Percentiles rank a stretch among this genome's conserved stretches.
Conservation (phyloP, 1,140 invertebrate genomes). For the Teleopsis dalmanni region DNA sequence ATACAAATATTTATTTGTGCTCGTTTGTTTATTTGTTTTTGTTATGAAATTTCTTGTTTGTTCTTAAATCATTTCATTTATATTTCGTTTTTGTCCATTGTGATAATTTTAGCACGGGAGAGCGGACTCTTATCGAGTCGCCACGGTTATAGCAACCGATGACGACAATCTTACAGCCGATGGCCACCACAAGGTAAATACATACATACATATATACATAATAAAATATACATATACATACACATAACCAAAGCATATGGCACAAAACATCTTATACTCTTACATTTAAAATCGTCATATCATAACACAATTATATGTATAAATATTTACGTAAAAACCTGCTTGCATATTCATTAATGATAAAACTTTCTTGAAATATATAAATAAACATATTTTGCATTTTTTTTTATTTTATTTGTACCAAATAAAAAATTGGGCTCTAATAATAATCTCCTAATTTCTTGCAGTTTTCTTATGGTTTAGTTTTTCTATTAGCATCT, state of each 20-base stretch:
- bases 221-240: neutral
- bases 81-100: neutral
- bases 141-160: constrained; percentile 76
- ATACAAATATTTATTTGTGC: too few relatives aligned
- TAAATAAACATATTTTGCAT: too few relatives aligned
- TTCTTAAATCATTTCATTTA: neutral
- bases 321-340: too few relatives aligned
- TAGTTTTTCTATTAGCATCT: too few relatives aligned
- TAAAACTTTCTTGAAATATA: neutral
- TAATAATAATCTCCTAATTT: too few relatives aligned
- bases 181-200: constrained; percentile 80
- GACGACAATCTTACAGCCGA: constrained; percentile 91
- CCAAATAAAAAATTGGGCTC: too few relatives aligned
- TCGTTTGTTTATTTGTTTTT: constrained; percentile 3
- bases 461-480: too few relatives aligned
- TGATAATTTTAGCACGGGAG: constrained; percentile 68
- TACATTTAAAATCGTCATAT: too few relatives aligned
- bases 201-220: constrained; percentile 13
- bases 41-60: neutral
- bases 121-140: constrained; percentile 87
- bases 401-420: too few relatives aligned
- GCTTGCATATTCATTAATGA: neutral
- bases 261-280: too few relatives aligned
- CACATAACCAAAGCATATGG: neutral
- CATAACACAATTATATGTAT: too few relatives aligned